Evolutionary conservation across 2,113 vertebrate species (phyloP).

Genomic region (Sapayoa aenigma): DNA sequence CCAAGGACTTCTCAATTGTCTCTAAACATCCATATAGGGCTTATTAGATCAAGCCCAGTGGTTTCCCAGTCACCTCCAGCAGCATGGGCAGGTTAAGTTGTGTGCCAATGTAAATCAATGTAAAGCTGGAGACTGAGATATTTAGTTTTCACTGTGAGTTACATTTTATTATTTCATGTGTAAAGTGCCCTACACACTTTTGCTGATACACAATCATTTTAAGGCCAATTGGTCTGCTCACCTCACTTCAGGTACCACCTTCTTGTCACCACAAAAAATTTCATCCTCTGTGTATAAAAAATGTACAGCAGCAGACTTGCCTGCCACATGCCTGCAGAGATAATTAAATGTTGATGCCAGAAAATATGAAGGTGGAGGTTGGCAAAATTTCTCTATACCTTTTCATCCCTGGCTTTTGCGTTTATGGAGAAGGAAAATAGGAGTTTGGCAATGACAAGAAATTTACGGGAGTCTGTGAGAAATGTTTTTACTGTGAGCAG

Average conservation of each 20-base stretch:
- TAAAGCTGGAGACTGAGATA: background rate
- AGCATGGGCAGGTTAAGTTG: background rate
- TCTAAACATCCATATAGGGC: background rate
- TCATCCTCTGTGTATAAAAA: conserved; percentile 12
- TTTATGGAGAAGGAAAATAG: conserved; percentile 16
- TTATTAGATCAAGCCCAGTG: background rate
- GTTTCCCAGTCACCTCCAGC: background rate
- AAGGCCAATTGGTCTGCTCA: background rate
- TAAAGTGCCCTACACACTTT: background rate
- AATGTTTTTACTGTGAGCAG: conserved; percentile 18
- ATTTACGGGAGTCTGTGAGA: conserved; percentile 20
- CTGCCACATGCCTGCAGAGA: conserved; percentile 20
- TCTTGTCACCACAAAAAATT: conserved; percentile 18
- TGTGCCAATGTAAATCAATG: background rate
- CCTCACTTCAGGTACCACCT: conserved; percentile 1
- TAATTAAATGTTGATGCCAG: conserved; percentile 53
- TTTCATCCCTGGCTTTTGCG: conserved; percentile 15
- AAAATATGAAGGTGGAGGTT: conserved; percentile 29
- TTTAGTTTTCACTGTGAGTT: background rate
- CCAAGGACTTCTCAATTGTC: background rate
- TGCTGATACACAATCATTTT: background rate
- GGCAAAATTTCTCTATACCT: conserved; percentile 38
- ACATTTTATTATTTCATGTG: background rate
- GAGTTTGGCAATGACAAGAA: conserved; percentile 21
- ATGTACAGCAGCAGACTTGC: conserved; percentile 12